Base-by-base conservation (phyloP, 2,797 vertebrate genomes). In the Gallinago solitaria region DNA sequence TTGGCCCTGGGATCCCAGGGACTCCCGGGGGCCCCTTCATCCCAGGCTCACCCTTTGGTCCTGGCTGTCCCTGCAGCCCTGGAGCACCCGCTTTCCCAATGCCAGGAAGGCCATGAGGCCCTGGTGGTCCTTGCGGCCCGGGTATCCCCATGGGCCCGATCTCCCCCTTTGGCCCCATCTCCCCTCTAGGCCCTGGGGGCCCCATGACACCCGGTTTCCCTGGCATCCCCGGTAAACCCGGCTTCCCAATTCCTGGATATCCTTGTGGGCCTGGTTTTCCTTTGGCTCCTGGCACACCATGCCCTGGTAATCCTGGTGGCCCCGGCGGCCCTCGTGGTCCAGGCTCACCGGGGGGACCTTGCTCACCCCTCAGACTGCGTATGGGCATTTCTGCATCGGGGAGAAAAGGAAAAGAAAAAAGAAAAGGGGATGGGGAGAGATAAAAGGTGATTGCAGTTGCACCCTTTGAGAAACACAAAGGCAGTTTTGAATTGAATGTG, bases 181-280 rank as follows among this genome's bases (percentile, higher is more conserved):
- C 99, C 27, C 99, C 99, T 96, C 98, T 99, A 9, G 97, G 96
- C 47, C 99, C 99, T 0, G 98, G 98, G 77, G 98, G 97, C 83
- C 99, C 99, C 86, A 98, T 98, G 86, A 97, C 98, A 86, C 99
- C 99, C 3, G 99, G 98, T 97, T 99, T 99, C 92, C 99, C 99
- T 28, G 99, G 99, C 97, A 99, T 98, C 93, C 99, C 99, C 32
- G 99, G 99, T 98, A 99, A 98, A 83, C 99, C 99, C 8, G 99
- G 99, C 97, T 99, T 99, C 89, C 99, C 99, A 54, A 99, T 97
- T 92, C 99, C 99, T 59, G 98, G 99, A 67, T 99, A 99, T 82
- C 99, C 99, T 96, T 98, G 98, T 1, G 98, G 98, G 18, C 99
- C 99, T 51, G 98, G 98, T 90, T 99, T 99, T 97, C 99, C 99